Evolutionary conservation across 2,888 invertebrate genomes (phyloP), one percentile per base, ranked within the genome.

Genomic region (Aporophyla nigra): DNA sequence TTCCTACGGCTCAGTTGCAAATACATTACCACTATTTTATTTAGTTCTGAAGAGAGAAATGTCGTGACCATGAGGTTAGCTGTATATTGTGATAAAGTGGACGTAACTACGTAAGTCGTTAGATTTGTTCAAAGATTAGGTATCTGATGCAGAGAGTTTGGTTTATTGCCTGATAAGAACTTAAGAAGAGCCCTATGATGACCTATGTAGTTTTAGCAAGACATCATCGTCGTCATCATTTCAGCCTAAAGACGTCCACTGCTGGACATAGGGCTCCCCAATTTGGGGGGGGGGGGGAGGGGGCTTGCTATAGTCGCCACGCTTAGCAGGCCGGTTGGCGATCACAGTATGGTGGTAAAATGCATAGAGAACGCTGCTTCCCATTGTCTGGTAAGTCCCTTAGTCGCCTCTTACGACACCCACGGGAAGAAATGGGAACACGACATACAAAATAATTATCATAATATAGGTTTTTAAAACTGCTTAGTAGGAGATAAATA

Each of bases 21-120:
- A 19, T 58, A n/a, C 14, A 43, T 63, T 65, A 43, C 75, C 24
- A 51, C 14, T 53, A 51, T 74, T 68, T 67, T 40, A 61, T 68
- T 67, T 40, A 61, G n/a, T 51, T 61, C 9, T 27, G 27, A 27
- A 53, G 40, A 71, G 40, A 74, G 51, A 24, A 43, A 58, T 72
- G n/a, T 70, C 19, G 53, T 24, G 59, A 70, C 74, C 19, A 5
- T 1, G 24, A 58, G 56, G 19, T 49, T n/a, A 66, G 21, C 7
- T 0, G 56, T 33, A 9, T 19, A 16, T 72, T 27, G 43, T 33
- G 14, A 19, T 33, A 49, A 46, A 54, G 12, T 54, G 9, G 27
- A 67, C 54, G 3, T n/a, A 6, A 43, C 16, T 53, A 67, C 54
- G 3, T n/a, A 6, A 43, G n/a, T 53, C 16, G 1, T 2, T 16